phyloP scores from a whole-genome alignment of 2,113 vertebrate genomes.

The Notothenia coriiceps region DNA sequence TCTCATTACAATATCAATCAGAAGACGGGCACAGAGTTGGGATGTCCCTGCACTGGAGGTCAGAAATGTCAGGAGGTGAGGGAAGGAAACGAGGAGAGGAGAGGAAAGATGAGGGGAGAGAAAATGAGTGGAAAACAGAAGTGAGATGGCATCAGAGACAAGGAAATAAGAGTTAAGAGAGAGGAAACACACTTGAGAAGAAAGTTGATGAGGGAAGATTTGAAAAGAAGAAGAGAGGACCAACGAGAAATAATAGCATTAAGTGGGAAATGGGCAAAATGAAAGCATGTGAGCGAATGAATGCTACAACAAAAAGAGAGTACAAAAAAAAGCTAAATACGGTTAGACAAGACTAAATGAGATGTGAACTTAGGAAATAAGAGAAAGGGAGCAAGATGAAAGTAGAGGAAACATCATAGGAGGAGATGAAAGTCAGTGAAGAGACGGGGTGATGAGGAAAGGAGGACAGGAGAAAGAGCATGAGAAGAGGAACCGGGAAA shows the following conservation, averaged over 20 bases:
- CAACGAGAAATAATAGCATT: background rate
- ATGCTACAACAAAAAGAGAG: background rate
- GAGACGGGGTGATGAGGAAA: background rate
- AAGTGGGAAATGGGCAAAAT: background rate
- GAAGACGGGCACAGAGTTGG: constrained; percentile 72
- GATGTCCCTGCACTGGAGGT: constrained; percentile 62
- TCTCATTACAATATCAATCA: constrained; percentile 95
- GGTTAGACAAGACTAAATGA: background rate
- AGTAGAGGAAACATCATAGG: background rate
- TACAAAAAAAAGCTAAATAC: background rate
- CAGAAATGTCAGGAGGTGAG: constrained; percentile 44
- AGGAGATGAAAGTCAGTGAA: background rate
- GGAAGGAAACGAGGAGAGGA: constrained; percentile 6
- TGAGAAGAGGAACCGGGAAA: background rate
- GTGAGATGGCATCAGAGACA: background rate
- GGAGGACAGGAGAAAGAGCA: too few species aligned
- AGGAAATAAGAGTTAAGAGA: background rate
- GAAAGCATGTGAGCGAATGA: background rate
- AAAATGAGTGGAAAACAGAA: background rate
- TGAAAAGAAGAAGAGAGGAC: background rate
- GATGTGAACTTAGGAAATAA: background rate
- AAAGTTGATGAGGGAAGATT: background rate
- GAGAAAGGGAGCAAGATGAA: background rate
- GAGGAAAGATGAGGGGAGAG: background rate
- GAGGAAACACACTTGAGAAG: background rate